Evolutionary conservation across 2,797 vertebrate species (phyloP).

Genomic region (Muraenolepis orangiensis): DNA sequence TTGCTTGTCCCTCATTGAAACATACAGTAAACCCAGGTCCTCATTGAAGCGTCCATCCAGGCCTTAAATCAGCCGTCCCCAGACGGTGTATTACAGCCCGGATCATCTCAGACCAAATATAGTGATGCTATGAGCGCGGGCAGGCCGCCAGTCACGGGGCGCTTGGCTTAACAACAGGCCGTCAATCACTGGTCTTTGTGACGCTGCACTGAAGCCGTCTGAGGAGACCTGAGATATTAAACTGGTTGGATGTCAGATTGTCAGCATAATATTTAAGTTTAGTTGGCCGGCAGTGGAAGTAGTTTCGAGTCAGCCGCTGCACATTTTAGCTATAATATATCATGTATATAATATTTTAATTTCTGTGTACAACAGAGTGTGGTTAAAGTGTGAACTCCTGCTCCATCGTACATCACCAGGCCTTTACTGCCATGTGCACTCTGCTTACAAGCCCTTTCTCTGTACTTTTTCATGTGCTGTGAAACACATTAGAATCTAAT

Average conservation of each 20-base stretch:
- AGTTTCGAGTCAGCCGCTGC: neutral
- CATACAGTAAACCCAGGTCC: too few relatives aligned
- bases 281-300: neutral
- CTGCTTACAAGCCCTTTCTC: too few relatives aligned
- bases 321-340: neutral
- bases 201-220: neutral
- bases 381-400: neutral
- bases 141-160: neutral
- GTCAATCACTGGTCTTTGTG: neutral
- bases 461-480: too few relatives aligned
- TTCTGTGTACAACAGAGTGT: neutral
- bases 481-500: too few relatives aligned
- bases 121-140: neutral
- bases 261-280: slow-evolving; percentile 1
- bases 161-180: neutral
- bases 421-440: too few relatives aligned
- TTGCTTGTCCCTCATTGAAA: neutral
- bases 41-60: neutral
- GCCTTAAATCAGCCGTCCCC: neutral
- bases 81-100: neutral
- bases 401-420: too few relatives aligned
- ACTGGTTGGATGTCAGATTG: neutral
- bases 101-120: neutral
- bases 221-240: neutral
- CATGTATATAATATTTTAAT: neutral